Percentiles rank a stretch among this genome's conserved stretches.
Evolutionary conservation across 2,797 vertebrate genomes (phyloP).

Genomic region (Denticeps clupeoides): DNA sequence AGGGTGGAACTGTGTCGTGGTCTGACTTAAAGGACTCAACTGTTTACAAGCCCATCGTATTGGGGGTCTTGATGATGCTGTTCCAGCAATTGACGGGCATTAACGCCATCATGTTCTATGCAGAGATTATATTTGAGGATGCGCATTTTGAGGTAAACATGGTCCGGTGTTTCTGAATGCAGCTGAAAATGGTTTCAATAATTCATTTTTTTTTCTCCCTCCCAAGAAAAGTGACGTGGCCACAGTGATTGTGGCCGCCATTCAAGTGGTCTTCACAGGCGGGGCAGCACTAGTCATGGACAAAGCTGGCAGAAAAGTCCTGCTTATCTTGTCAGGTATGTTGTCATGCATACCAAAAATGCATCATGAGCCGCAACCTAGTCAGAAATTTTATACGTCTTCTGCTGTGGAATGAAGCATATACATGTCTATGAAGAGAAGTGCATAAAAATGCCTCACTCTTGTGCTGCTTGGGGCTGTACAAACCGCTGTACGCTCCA

Average conservation of each 20-base stretch:
- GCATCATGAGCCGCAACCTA: too few species aligned
- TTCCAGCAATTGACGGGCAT: slow-evolving; percentile 86
- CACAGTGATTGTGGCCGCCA: slow-evolving; percentile 66
- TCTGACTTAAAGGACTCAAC: slow-evolving; percentile 63
- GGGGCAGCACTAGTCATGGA: slow-evolving; percentile 79
- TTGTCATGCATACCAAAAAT: too few species aligned
- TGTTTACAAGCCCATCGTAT: slow-evolving; percentile 74
- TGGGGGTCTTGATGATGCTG: slow-evolving; percentile 74
- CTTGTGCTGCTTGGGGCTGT: too few species aligned
- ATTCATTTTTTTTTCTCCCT: not conserved
- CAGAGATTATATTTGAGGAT: slow-evolving; percentile 76
- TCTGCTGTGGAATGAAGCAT: too few species aligned
- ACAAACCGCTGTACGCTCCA: too few species aligned
- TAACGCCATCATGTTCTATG: slow-evolving; percentile 92
- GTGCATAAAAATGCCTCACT: too few species aligned
- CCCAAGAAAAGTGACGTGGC: slow-evolving; percentile 71
- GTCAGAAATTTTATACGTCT: too few species aligned
- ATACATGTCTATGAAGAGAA: too few species aligned
- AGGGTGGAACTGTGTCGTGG: slow-evolving; percentile 52
- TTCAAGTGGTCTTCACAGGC: slow-evolving; percentile 79
- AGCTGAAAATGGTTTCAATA: not conserved
- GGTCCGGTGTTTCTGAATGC: too few species aligned
- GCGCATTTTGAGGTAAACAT: slow-evolving; percentile 72
- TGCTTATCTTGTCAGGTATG: slow-evolving; percentile 77
- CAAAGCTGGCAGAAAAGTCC: slow-evolving; percentile 74